Base-by-base conservation (phyloP, 2,888 invertebrate species). In the Oscheius sp. region DNA sequence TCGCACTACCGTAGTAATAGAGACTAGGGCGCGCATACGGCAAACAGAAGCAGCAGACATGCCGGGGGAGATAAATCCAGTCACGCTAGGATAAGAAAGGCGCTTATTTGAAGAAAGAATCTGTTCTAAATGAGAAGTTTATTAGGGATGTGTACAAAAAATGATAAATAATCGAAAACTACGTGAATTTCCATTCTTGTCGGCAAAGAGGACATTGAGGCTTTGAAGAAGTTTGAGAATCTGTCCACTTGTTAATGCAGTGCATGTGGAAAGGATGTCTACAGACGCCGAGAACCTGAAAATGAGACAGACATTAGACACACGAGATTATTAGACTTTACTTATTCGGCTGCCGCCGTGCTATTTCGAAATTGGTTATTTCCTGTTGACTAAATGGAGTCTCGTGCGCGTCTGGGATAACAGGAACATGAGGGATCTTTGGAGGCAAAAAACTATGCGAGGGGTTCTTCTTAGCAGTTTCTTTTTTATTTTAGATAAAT, bases 251-350 rank as follows among this genome's bases (percentile, higher is more conserved):
- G 89, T 96, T 95, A 88, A 99, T 99, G 91, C 99, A 99, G 90
- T 99, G 99, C 90, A 97, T 96, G 90, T 99, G 99, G 90, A 99
- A 99, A 91, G 97, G 97, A 91, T 99, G 99, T 9, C 96, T 95
- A 90, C 99, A 99, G 88, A 94, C 94, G 76, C 99, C 98, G 95
- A 84, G 59, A 7, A 83, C 80, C 84, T 85, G 66, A 41, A 79
- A 70, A 29, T 43, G n/a, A n/a, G n/a, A n/a, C n/a, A 25, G 9
- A 49, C 45, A 45, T 12, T 45, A 45, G 16, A 45, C 45, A 45
- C 16, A 9, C 35, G 5, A 9, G 35, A 35, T 35, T 35, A 35
- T 35, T 35, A 9, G 35, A 35, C 5, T n/a, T n/a, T n/a, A 35
- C 35, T 35, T 35, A 35, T 35, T 35, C 35, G 35, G 35, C 35